phyloP scores from a whole-genome alignment of 2,888 invertebrate genomes.

The Leptinotarsa tumamoca region DNA sequence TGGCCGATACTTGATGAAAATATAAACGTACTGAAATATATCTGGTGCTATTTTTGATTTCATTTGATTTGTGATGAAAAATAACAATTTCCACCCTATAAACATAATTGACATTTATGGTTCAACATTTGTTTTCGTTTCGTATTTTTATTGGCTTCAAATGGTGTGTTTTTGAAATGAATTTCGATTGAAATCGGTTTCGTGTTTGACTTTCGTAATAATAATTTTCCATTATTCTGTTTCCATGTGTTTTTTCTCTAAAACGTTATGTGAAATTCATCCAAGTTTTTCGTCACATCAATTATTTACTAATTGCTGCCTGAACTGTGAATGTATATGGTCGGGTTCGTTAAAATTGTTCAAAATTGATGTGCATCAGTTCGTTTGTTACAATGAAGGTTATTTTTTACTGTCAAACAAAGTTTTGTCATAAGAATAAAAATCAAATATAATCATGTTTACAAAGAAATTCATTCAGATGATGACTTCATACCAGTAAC shows the following conservation, averaged over 20 bases:
- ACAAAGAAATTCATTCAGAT: too few species aligned
- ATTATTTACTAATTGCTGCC: neutral
- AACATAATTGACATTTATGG: neutral
- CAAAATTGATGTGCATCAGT: too few species aligned
- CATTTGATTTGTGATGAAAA: neutral
- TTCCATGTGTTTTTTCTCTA: neutral
- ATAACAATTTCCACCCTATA: neutral
- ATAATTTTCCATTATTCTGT: neutral
- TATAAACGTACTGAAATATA: too few species aligned
- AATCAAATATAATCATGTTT: too few species aligned
- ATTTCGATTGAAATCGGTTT: neutral
- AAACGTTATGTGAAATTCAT: neutral
- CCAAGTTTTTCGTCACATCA: neutral
- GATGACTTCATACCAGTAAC: neutral
- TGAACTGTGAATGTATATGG: neutral
- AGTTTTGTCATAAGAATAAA: too few species aligned
- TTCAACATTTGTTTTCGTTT: neutral
- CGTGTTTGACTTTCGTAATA: neutral
- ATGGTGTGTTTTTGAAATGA: neutral
- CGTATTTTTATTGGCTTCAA: neutral
- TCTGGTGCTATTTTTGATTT: too few species aligned
- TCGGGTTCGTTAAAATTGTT: neutral
- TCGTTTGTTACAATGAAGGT: too few species aligned
- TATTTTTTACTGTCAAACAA: too few species aligned
- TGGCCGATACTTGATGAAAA: too few species aligned